Percentiles rank a stretch among this genome's conserved stretches.
Conservation (phyloP, 2,888 invertebrate species). For the Chalcosyrphus nemorum region DNA sequence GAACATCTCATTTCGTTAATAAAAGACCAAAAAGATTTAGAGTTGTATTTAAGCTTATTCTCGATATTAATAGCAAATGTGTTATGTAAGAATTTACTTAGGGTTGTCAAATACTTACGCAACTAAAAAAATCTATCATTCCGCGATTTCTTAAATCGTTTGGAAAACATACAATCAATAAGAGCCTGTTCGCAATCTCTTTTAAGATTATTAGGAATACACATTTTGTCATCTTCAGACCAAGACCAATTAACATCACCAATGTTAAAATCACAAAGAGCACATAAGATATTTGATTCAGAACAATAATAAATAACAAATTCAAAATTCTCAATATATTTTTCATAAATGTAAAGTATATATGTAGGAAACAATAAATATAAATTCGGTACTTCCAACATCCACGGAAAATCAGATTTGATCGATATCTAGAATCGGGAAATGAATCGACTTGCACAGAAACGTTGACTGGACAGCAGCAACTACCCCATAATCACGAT, state of each 20-base stretch:
- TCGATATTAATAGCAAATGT: too few relatives aligned
- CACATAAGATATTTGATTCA: neutral
- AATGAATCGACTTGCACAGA: neutral
- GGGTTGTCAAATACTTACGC: too few relatives aligned
- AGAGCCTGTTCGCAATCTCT: neutral
- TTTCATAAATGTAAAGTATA: neutral
- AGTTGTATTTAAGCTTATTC: too few relatives aligned
- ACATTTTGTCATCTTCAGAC: neutral
- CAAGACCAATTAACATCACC: neutral
- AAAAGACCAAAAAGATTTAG: too few relatives aligned
- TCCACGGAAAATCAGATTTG: neutral
- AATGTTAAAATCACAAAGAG: neutral
- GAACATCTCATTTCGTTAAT: too few relatives aligned
- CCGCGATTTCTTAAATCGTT: too few relatives aligned
- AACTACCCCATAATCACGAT: too few relatives aligned
- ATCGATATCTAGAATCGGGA: neutral
- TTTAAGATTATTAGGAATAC: neutral
- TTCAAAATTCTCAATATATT: neutral
- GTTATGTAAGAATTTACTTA: too few relatives aligned
- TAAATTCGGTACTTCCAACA: neutral
- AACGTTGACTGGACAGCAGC: neutral
- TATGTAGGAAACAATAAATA: neutral
- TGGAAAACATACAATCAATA: too few relatives aligned
- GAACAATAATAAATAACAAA: neutral
- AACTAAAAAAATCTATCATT: too few relatives aligned